phyloP scores from a whole-genome alignment of 2,797 vertebrate genomes.

The Callimico goeldii region DNA sequence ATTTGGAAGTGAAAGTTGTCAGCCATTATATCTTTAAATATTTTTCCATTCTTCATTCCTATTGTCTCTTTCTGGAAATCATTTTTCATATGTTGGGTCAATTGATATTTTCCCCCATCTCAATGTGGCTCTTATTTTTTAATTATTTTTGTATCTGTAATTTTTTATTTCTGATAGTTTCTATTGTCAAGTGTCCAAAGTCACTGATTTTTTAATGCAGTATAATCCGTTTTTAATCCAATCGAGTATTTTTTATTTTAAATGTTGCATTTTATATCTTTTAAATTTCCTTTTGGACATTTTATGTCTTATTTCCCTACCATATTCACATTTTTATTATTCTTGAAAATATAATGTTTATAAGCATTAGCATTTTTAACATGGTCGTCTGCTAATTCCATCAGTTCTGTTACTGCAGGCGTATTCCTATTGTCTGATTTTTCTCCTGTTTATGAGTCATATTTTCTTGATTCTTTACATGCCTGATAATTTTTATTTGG shows the following conservation, averaged over 20 bases:
- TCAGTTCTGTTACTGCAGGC: neutral
- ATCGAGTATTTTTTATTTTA: neutral
- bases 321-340: neutral
- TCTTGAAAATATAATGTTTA: neutral
- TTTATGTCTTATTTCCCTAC: neutral
- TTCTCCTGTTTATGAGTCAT: neutral
- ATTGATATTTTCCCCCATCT: neutral
- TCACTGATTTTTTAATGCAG: neutral
- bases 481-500: neutral
- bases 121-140: neutral
- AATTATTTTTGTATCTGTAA: neutral
- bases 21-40: neutral
- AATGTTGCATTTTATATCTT: neutral
- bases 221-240: neutral
- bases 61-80: neutral
- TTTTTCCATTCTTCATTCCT: neutral
- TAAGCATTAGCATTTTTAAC: neutral
- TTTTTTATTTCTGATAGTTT: neutral
- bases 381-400: neutral
- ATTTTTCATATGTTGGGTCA: neutral
- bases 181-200: neutral
- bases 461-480: neutral
- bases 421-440: neutral
- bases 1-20: neutral
- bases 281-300: neutral